Conservation (phyloP, 2,888 invertebrate genomes). For the Notodonta ziczac region DNA sequence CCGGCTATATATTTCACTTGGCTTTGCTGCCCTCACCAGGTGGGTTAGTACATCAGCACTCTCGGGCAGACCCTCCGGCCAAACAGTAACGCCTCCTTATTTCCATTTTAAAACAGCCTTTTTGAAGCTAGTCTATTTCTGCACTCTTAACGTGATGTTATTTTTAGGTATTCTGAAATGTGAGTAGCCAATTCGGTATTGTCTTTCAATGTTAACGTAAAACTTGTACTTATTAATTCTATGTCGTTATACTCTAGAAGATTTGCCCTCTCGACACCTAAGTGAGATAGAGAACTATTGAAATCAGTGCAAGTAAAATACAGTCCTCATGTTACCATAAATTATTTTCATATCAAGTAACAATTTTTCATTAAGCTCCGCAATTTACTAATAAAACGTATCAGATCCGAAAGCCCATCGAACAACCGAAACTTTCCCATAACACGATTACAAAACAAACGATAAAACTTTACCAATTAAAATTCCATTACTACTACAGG, state of each 20-base stretch:
- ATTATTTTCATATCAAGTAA: neutral
- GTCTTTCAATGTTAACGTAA: no score
- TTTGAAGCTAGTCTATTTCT: neutral
- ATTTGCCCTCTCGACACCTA: no score
- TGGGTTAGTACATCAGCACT: slow-evolving; percentile 5
- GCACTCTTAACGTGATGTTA: no score
- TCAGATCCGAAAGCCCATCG: neutral
- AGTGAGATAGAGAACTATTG: no score
- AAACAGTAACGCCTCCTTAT: slow-evolving; percentile 4
- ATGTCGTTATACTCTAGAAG: no score
- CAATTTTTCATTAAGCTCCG: neutral
- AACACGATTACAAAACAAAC: slow-evolving; percentile 34
- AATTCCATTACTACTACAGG: slow-evolving; percentile 40
- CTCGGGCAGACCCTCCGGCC: neutral
- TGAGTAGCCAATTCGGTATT: no score
- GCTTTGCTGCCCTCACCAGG: slow-evolving; percentile 8
- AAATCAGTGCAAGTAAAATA: no score
- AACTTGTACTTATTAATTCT: no score
- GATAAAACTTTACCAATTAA: slow-evolving; percentile 39
- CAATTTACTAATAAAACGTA: neutral
- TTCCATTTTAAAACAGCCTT: slow-evolving; percentile 2
- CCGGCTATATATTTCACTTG: slow-evolving; percentile 31
- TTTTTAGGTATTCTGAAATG: no score
- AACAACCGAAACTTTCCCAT: slow-evolving; percentile 9
- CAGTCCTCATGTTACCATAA: neutral